Conservation (phyloP, 2,888 invertebrate genomes). For the Caenorhabditis virilis region DNA sequence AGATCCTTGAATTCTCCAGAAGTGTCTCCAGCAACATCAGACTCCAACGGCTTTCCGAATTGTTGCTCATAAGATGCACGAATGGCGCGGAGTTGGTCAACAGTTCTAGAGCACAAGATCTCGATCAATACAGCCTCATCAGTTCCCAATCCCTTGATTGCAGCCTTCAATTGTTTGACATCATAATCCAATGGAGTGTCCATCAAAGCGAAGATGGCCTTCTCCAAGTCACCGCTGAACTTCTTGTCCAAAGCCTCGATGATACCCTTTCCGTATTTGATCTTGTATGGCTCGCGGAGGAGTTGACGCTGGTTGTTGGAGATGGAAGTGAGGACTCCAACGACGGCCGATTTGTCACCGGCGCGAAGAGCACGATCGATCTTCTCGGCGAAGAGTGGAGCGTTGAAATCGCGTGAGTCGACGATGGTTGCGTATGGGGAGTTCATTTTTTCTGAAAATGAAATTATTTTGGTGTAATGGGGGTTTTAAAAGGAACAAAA, state of each 20-base stretch:
- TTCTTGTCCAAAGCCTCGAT: slow-evolving; percentile 51
- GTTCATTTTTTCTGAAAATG: too few relatives aligned
- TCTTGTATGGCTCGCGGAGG: slow-evolving; percentile 54
- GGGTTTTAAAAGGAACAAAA: not conserved
- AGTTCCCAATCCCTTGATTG: slow-evolving; percentile 77
- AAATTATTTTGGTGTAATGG: too few relatives aligned
- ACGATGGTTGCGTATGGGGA: slow-evolving; percentile 52
- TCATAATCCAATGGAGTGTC: slow-evolving; percentile 70
- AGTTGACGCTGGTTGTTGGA: slow-evolving; percentile 84
- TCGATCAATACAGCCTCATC: slow-evolving; percentile 84
- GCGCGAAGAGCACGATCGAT: slow-evolving; percentile 52
- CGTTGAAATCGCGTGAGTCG: slow-evolving; percentile 45
- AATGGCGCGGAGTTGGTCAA: slow-evolving; percentile 51
- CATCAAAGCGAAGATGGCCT: slow-evolving; percentile 64
- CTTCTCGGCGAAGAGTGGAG: slow-evolving; percentile 49
- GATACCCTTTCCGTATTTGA: slow-evolving; percentile 56
- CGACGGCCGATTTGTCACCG: slow-evolving; percentile 52
- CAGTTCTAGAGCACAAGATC: slow-evolving; percentile 81
- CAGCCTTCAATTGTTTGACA: slow-evolving; percentile 70
- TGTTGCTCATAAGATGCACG: slow-evolving; percentile 49
- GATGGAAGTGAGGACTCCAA: slow-evolving; percentile 77
- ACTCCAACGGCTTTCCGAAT: slow-evolving; percentile 45
- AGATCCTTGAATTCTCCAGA: slow-evolving; percentile 81
- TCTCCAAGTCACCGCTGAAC: slow-evolving; percentile 50
- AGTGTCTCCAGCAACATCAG: slow-evolving; percentile 77